These are phyloP conservation scores for Halisarca cf. caerulea DNA, from an alignment of 37 sponge, comb jelly and placozoan species.

Conservation along the genomic window DNA sequence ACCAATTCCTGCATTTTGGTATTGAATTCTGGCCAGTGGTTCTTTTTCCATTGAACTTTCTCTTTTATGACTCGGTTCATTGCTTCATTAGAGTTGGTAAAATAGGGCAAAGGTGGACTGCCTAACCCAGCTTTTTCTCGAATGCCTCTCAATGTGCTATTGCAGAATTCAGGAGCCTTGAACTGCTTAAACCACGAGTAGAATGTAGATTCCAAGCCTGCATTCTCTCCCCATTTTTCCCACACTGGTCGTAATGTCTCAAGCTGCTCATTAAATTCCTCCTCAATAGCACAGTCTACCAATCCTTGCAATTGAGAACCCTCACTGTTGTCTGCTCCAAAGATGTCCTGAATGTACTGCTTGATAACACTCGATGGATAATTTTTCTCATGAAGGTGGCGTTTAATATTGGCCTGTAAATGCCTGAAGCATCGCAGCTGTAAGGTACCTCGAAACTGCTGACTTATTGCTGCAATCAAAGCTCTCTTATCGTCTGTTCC, in stretches of 20 bases:
- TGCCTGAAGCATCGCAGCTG: slow-evolving; percentile 54
- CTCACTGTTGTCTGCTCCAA: slow-evolving; percentile 34
- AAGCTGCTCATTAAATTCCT: slow-evolving; percentile 25
- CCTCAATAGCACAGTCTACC: slow-evolving; percentile 28
- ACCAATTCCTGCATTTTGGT: slow-evolving; percentile 5
- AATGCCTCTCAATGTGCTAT: slow-evolving; percentile 9
- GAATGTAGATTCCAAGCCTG: too few species aligned
- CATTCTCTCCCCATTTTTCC: not conserved
- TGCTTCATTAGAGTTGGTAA: slow-evolving; percentile 43
- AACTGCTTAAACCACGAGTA: too few species aligned
- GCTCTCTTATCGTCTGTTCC: slow-evolving; percentile 46
- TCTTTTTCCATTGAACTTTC: slow-evolving; percentile 38
- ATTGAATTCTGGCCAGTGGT: slow-evolving; percentile 50
- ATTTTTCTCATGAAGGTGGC: not conserved
- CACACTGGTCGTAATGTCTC: not conserved
- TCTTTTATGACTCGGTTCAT: slow-evolving; percentile 48
- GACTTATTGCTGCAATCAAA: slow-evolving; percentile 30
- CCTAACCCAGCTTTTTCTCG: slow-evolving; percentile 51
- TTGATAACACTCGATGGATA: slow-evolving; percentile 22
- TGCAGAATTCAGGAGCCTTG: slow-evolving; percentile 3
- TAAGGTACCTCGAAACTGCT: slow-evolving; percentile 38
- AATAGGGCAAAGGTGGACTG: slow-evolving; percentile 32
- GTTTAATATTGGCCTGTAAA: slow-evolving; percentile 34
- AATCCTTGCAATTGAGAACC: slow-evolving; percentile 33
- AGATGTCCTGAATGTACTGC: slow-evolving; percentile 30